Base-by-base conservation (phyloP, 1,140 invertebrate species). In the Zaprionus inermis region DNA sequence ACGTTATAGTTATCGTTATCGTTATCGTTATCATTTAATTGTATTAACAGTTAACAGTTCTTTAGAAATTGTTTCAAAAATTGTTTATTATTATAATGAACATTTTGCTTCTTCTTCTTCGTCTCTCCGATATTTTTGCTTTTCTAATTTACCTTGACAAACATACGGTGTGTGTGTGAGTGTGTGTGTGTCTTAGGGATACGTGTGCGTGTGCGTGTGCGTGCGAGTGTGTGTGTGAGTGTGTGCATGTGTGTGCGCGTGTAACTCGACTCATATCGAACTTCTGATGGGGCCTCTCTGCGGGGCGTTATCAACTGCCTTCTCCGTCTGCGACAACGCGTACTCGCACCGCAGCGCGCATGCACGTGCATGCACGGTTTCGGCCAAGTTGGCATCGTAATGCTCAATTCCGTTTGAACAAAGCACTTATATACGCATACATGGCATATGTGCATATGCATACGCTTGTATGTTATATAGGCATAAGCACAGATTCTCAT, bases 31-130 rank as follows among this genome's bases (percentile, higher is more conserved):
- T 72, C 70, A 68, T 70, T 79, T 65, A 83, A 81, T 68, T 63
- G 64, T 84, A 78, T 81, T 79, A 84, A 84, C 81, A 84, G 81
- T 84, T 79, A 84, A 84, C 83, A 83, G 73, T 89, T 89, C 80
- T 81, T 67, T 78, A 80, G 79, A 86, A 88, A 73, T 79, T 55
- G 54, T 81, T 79, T 81, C 52, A 69, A 65, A 75, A 83, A 72
- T 41, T 24, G 41, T 72, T 75, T 80, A 65, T 75, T 80, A 65
- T 72, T 74, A 74, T 72, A 24, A 67, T 63, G 38, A 73, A 67
- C 64, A 73, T 64, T 70, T 74, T 55, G 57, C 52, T 76, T 76
- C 52, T 63, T 16, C 38, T 55, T 44, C 36, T 20, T 46, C 41
- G 65, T 44, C 44, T 51, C 60, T 66, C 38, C 51, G 22, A 72